These are phyloP conservation scores for Balaenoptera acutorostrata DNA, from an alignment of 2,113 vertebrate species.

Conservation along the genomic window DNA sequence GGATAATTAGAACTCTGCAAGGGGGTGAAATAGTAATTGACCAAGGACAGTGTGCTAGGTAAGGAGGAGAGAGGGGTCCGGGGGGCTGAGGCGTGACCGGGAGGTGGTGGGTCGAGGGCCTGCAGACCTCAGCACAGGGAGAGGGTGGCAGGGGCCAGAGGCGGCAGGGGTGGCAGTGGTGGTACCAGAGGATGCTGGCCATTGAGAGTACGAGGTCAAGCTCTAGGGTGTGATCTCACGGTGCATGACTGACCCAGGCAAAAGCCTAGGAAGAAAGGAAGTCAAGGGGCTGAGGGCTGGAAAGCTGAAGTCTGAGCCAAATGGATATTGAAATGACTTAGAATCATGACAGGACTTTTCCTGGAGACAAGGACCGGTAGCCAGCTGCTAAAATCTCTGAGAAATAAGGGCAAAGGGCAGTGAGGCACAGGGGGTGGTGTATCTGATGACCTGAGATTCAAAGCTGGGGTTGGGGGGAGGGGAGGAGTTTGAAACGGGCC, in stretches of 20 bases:
- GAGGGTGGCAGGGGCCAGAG: not conserved
- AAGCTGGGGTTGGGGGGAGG: not conserved
- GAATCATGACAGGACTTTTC: not conserved
- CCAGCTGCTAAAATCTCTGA: not conserved
- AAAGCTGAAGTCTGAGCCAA: not conserved
- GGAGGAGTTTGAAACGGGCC: not conserved
- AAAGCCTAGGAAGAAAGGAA: not conserved
- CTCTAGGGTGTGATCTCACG: not conserved
- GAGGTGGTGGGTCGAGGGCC: not conserved
- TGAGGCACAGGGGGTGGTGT: not conserved
- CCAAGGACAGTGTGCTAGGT: not conserved
- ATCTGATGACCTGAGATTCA: not conserved
- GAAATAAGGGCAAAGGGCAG: not conserved
- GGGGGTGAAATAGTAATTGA: not conserved
- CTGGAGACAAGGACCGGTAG: not conserved
- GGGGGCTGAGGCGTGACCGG: not conserved
- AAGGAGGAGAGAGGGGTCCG: not conserved
- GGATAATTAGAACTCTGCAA: not conserved
- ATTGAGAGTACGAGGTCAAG: not conserved
- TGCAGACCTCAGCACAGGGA: not conserved
- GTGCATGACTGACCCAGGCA: not conserved
- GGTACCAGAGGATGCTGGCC: not conserved
- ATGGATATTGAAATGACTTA: not conserved
- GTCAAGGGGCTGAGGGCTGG: not conserved
- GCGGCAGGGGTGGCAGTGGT: too few relatives aligned